Evolutionary conservation across 2,888 invertebrate species (phyloP).

Genomic region (Lasioglossum calceatum): DNA sequence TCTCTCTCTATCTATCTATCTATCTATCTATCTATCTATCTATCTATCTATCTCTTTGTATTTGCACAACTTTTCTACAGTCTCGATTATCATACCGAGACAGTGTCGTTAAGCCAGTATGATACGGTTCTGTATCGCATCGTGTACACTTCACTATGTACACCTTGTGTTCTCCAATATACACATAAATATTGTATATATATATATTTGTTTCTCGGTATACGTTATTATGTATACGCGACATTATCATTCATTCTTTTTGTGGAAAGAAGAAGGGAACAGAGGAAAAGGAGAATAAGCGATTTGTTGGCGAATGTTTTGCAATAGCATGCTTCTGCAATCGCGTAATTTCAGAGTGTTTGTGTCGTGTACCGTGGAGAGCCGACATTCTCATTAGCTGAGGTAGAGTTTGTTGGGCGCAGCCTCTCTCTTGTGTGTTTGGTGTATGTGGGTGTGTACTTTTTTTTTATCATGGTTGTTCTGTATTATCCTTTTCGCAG

Average conservation of each 20-base stretch:
- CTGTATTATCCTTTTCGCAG: slow-evolving; percentile 62
- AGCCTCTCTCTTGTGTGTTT: slow-evolving; percentile 55
- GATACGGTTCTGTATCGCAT: slow-evolving; percentile 48
- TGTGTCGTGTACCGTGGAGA: slow-evolving; percentile 33
- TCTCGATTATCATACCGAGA: slow-evolving; percentile 54
- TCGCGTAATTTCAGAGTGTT: slow-evolving; percentile 34
- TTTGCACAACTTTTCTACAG: slow-evolving; percentile 41
- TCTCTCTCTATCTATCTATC: not conserved
- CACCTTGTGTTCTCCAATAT: not conserved
- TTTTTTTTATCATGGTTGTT: slow-evolving; percentile 51
- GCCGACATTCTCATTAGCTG: slow-evolving; percentile 33
- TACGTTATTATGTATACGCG: not conserved
- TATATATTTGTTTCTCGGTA: not conserved
- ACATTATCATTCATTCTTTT: not conserved
- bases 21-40: not conserved
- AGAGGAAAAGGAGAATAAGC: slow-evolving; percentile 26
- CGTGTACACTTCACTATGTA: not conserved
- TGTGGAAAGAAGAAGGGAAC: not conserved
- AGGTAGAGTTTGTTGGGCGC: slow-evolving; percentile 34
- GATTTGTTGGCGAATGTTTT: slow-evolving; percentile 61
- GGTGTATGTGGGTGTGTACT: slow-evolving; percentile 53
- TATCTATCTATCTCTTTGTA: not conserved
- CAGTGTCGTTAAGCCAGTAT: slow-evolving; percentile 53
- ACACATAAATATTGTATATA: not conserved
- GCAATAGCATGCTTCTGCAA: slow-evolving; percentile 76